Conservation (phyloP, 2,888 invertebrate species). For the Oxytorus armatus region DNA sequence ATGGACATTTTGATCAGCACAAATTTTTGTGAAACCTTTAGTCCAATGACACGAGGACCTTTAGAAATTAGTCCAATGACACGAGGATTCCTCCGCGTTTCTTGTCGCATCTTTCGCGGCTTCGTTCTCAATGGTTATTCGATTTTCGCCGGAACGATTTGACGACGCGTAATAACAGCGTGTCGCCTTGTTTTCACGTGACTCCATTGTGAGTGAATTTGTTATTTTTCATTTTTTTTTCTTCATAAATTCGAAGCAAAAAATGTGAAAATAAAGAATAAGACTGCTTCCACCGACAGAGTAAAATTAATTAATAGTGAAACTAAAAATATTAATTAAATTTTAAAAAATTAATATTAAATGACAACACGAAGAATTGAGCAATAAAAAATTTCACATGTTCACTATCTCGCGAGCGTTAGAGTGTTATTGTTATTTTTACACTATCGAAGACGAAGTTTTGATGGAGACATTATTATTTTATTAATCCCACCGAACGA, state of each 20-base stretch:
- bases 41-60: conserved; percentile 28
- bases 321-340: not conserved
- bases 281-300: not conserved
- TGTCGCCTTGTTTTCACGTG: not conserved
- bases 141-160: conserved; percentile 21
- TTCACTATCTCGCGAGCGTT: not conserved
- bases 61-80: conserved; percentile 53
- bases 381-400: conserved; percentile 13
- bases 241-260: not conserved
- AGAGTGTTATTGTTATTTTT: not conserved
- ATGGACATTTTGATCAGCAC: not conserved
- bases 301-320: not conserved
- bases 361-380: not conserved
- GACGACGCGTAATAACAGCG: conserved; percentile 32
- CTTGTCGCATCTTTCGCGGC: not conserved
- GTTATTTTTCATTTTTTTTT: conserved; percentile 8
- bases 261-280: not conserved
- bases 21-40: too few species aligned
- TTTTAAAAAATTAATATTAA: not conserved
- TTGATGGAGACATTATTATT: not conserved
- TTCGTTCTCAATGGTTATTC: conserved; percentile 25
- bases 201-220: conserved; percentile 39
- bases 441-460: not conserved
- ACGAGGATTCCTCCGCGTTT: conserved; percentile 16
- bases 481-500: not conserved